Evolutionary conservation across 2,797 vertebrate species (phyloP), one percentile per base, ranked within the genome.

Genomic region (Anniella stebbinsi): DNA sequence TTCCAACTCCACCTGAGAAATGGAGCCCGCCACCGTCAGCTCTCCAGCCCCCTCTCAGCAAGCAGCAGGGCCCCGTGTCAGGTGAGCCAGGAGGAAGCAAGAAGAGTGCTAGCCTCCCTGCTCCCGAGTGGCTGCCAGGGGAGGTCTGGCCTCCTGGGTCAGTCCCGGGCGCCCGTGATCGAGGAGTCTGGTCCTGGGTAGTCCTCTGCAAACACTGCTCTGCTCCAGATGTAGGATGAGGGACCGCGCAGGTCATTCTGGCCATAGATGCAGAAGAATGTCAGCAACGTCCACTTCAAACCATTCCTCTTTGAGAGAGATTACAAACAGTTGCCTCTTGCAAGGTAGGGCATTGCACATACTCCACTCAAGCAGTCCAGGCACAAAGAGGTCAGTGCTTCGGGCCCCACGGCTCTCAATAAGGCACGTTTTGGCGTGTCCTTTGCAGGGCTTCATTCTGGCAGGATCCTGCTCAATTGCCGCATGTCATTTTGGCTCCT

Each of bases 151-250:
- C 60, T 18, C 60, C 60, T 21, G 13, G 60, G 17, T 33, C 69
- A 70, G 66, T 18, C 28, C 66, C 66, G 1, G 66, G 23, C 7
- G 4, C 28, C 25, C 66, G 23, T 6, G 45, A 3, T 45, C 45
- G 67, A 70, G 67, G 15, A 33, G 11, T 2, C 30, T 1, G 2
- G 0, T 28, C 2, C 69, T n/a, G 13, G 2, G 18, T 7, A 5
- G 1, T 21, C 15, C 60, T 63, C 21, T 15, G 60, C 60, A 63
- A 63, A 1, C 4, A 7, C 60, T 1, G 2, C 60, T 63, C 60
- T 63, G 60, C 60, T 25, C 60, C 2, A 23, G 21, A 15, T 5
- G 21, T 4, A 63, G 60, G 13, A 72, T 8, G 25, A 69, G 18
- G 69, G 69, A n/a, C 33, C 1, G 33, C 4, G 13, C 69, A 9